Evolutionary conservation across 2,888 invertebrate genomes (phyloP).

Genomic region (Bruchidius siliquastri): DNA sequence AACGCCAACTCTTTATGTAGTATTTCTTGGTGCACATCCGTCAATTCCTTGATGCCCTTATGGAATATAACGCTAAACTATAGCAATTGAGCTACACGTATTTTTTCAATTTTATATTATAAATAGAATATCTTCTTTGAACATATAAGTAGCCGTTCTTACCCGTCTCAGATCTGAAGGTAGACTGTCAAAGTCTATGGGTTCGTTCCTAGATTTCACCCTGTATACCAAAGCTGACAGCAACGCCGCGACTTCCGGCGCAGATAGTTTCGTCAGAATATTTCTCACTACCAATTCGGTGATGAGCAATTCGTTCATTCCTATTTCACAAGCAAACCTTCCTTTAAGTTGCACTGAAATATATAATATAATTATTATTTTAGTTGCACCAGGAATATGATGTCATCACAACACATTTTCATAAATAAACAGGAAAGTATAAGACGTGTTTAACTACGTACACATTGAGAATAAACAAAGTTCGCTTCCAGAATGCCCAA

Average conservation of each 20-base stretch:
- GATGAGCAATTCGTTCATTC: constrained; percentile 83
- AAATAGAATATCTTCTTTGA: too few relatives aligned
- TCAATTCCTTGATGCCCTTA: constrained; percentile 57
- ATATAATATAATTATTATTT: constrained; percentile 11
- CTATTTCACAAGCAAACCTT: constrained; percentile 81
- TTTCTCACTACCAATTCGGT: constrained; percentile 92
- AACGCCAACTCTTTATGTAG: constrained; percentile 61
- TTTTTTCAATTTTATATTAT: too few relatives aligned
- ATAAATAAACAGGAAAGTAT: too few relatives aligned
- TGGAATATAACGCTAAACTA: not conserved
- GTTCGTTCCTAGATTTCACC: constrained; percentile 60
- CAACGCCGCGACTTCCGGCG: constrained; percentile 90
- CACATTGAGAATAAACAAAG: too few relatives aligned
- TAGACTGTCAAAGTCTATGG: constrained; percentile 34
- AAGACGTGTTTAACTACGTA: too few relatives aligned
- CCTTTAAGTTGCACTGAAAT: constrained; percentile 71
- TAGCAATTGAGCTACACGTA: too few relatives aligned
- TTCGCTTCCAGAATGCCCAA: too few relatives aligned
- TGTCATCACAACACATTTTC: too few relatives aligned
- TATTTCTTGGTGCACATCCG: constrained; percentile 64
- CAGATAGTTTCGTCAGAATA: constrained; percentile 76
- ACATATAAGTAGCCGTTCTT: too few relatives aligned
- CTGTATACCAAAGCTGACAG: constrained; percentile 92
- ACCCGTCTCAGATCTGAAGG: constrained; percentile 58
- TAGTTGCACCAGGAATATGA: not conserved